These are phyloP conservation scores for Drosophila ogumai DNA, from an alignment of 1,140 invertebrate species.

Conservation along the genomic window DNA sequence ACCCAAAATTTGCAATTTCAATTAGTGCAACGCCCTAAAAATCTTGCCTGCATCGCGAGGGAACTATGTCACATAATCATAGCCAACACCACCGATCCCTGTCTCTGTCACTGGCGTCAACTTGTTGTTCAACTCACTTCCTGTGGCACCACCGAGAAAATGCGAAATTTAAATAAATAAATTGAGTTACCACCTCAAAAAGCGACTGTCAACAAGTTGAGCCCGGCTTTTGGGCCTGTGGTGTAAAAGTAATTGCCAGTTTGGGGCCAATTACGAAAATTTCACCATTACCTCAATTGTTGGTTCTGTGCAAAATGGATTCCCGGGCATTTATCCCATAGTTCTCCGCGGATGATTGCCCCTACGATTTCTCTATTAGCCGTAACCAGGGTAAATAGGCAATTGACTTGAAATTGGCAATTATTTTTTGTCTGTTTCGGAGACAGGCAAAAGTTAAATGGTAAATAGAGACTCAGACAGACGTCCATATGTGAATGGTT, in stretches of 20 bases:
- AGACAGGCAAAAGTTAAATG: conserved; percentile 58
- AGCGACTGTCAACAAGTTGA: conserved; percentile 76
- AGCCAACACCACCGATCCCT: conserved; percentile 39
- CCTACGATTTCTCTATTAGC: conserved; percentile 80
- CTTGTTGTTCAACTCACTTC: conserved; percentile 60
- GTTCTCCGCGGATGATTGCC: conserved; percentile 50
- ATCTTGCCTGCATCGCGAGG: conserved; percentile 13
- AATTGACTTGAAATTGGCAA: conserved; percentile 83
- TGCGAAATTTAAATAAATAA: conserved; percentile 79
- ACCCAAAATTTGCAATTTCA: conserved; percentile 76
- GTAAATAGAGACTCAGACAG: conserved; percentile 46
- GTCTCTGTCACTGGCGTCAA: conserved; percentile 48
- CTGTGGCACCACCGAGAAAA: conserved; percentile 26
- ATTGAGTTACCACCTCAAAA: conserved; percentile 79
- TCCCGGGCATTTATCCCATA: conserved; percentile 41
- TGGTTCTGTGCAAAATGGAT: conserved; percentile 71
- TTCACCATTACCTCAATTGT: conserved; percentile 76
- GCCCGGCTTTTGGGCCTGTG: conserved; percentile 12
- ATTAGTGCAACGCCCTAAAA: conserved; percentile 77
- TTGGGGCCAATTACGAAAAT: conserved; percentile 61
- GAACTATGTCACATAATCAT: conserved; percentile 81
- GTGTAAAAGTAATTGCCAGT: conserved; percentile 52
- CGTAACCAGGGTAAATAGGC: conserved; percentile 81
- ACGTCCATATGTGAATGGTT: conserved; percentile 70
- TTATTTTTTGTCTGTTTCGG: conserved; percentile 67